Conservation (phyloP, 2,113 vertebrate species). For the Ptilonorhynchus violaceus region DNA sequence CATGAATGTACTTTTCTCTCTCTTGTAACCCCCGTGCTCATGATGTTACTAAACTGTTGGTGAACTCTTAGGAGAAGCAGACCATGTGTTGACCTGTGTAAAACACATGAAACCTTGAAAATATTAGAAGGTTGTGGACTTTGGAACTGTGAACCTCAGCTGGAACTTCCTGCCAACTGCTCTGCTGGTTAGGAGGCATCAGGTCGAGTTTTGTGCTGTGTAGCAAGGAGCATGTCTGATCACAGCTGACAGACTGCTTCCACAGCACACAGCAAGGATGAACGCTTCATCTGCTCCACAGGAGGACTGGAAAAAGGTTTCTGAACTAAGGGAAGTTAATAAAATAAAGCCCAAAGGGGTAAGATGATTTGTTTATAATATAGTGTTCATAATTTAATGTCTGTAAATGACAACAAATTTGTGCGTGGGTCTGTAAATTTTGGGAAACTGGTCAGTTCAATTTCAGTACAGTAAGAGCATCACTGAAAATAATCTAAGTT, state of each 20-base stretch:
- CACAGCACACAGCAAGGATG: constrained; percentile 58
- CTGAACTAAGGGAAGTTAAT: constrained; percentile 16
- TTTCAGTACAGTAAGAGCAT: not conserved
- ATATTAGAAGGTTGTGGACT: constrained; percentile 56
- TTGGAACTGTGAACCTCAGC: constrained; percentile 56
- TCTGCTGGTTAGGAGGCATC: constrained; percentile 23
- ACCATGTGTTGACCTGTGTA: constrained; percentile 14
- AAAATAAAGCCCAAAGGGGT: not conserved
- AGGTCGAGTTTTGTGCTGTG: constrained; percentile 55
- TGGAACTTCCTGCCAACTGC: constrained; percentile 66
- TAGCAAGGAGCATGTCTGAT: constrained; percentile 54
- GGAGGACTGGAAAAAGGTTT: constrained; percentile 18
- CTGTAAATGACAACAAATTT: constrained; percentile 7
- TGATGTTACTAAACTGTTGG: not conserved
- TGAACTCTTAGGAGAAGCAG: constrained; percentile 9
- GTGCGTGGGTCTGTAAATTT: not conserved
- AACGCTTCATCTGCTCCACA: constrained; percentile 51
- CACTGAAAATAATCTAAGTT: not conserved
- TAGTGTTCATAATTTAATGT: constrained; percentile 40
- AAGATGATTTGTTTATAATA: constrained; percentile 39
- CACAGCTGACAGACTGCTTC: constrained; percentile 71
- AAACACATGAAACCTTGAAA: constrained; percentile 54
- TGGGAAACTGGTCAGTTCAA: not conserved
- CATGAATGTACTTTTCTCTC: not conserved
- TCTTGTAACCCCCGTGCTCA: not conserved